Percentiles rank a stretch among this genome's conserved stretches.
phyloP scores from a whole-genome alignment of 2,797 vertebrate genomes.

The Xenentodon cancila region DNA sequence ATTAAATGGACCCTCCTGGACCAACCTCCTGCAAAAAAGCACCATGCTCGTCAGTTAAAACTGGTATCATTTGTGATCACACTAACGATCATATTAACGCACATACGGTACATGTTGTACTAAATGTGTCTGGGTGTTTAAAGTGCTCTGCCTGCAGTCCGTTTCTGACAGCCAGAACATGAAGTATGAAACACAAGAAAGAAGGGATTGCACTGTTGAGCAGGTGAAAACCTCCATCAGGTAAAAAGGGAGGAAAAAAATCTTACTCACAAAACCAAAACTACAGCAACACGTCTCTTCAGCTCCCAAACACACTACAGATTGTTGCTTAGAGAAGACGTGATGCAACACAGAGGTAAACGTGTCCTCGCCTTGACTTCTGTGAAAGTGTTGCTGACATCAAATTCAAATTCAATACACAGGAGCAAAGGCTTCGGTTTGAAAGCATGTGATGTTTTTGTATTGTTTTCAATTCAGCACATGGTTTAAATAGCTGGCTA shows the following conservation, averaged over 20 bases:
- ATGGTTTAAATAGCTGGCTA: no score
- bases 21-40: no score
- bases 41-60: no score
- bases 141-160: no score
- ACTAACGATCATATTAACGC: neutral
- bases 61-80: neutral
- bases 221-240: neutral
- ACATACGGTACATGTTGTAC: neutral
- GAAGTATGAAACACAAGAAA: neutral
- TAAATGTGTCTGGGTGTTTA: no score
- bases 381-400: neutral
- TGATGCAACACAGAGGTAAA: neutral
- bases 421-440: neutral
- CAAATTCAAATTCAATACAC: neutral
- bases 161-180: no score
- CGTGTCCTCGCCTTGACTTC: no score
- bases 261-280: neutral
- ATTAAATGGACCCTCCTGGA: no score
- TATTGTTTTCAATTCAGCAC: no score
- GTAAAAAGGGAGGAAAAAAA: neutral
- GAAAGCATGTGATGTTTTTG: no score
- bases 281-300: neutral
- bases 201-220: neutral
- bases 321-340: neutral
- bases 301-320: neutral